phyloP scores from a whole-genome alignment of 2,113 vertebrate genomes.

The Otis tarda region DNA sequence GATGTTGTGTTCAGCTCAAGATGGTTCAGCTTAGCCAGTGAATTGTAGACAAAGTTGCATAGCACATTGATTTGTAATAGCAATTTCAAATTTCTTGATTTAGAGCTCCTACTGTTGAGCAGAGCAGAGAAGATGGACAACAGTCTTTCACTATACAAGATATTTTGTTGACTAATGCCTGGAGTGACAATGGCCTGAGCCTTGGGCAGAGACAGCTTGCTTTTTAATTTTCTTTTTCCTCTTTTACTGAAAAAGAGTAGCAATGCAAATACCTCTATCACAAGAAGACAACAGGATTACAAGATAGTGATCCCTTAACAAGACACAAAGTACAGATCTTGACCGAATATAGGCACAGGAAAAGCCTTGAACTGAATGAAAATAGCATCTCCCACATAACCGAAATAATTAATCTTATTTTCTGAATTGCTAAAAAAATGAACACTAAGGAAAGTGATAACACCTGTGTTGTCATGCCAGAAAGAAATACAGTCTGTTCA shows the following conservation, averaged over 20 bases:
- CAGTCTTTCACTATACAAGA: not conserved
- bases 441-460: not conserved
- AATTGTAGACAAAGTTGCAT: not conserved
- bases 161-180: not conserved
- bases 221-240: not conserved
- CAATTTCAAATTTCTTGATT: not conserved
- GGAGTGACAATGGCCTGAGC: not conserved
- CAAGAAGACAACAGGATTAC: constrained; percentile 2
- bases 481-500: not conserved
- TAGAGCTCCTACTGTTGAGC: not conserved
- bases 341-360: not conserved
- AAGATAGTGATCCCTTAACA: not conserved
- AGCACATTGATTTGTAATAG: not conserved
- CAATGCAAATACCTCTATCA: not conserved
- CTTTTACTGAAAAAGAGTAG: not conserved
- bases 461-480: not conserved
- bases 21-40: not conserved
- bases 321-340: not conserved
- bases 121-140: not conserved
- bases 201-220: not conserved
- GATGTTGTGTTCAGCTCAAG: no score
- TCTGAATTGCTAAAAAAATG: not conserved
- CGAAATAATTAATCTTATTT: not conserved
- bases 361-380: not conserved
- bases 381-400: not conserved